Evolutionary conservation across 2,797 vertebrate genomes (phyloP).

Genomic region (Sitta carolinensis): DNA sequence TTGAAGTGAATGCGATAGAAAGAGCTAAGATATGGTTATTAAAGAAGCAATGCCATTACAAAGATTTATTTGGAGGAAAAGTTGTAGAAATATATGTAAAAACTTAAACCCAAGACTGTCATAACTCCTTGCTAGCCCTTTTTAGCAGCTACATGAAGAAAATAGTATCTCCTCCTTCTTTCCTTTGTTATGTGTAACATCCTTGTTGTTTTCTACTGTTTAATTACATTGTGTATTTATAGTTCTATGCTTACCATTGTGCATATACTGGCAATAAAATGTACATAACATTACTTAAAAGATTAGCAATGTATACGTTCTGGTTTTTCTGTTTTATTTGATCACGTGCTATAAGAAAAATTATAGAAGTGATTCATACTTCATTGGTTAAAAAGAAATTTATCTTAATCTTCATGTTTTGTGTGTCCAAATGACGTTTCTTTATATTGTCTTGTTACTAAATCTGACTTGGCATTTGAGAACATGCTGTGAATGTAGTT

Average conservation of each 20-base stretch:
- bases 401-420: not conserved
- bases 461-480: not conserved
- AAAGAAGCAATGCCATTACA: conserved; percentile 64
- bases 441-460: not conserved
- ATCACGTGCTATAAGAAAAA: conserved; percentile 2
- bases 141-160: conserved; percentile 73
- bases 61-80: conserved; percentile 73
- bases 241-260: conserved; percentile 93
- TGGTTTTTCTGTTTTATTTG: conserved; percentile 68
- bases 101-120: conserved; percentile 75
- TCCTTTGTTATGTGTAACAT: conserved; percentile 80
- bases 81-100: conserved; percentile 94
- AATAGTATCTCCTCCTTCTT: conserved; percentile 72
- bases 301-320: conserved; percentile 56
- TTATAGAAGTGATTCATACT: not conserved
- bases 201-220: conserved; percentile 88
- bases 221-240: conserved; percentile 93
- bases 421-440: not conserved
- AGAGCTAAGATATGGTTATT: conserved; percentile 65
- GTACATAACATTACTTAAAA: conserved; percentile 90
- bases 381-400: not conserved
- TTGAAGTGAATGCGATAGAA: conserved; percentile 67
- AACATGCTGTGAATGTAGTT: not conserved
- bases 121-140: conserved; percentile 73
- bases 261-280: conserved; percentile 92